Base-by-base conservation (phyloP, 2,113 vertebrate species). In the Salvelinus fontinalis region DNA sequence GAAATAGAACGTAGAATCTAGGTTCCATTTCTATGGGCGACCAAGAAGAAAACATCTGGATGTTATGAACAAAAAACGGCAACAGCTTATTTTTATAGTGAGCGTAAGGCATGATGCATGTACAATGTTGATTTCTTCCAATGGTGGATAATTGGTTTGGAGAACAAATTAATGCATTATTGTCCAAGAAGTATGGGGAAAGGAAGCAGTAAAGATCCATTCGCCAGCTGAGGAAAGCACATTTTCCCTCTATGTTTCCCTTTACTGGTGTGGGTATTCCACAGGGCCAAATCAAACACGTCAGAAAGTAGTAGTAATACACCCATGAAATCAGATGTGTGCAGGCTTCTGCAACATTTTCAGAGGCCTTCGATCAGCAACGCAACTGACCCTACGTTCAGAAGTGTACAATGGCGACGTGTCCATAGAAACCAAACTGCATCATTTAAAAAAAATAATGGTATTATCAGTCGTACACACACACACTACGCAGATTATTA, bases 51-150 rank as follows among this genome's bases (percentile, higher is more conserved):
- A 77, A 72, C 22, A 65, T 74, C 75, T 84, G 71, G 79, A 76
- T 84, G 76, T 84, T 71, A 73, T 83, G 44, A n/a, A 66, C 59
- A 81, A 39, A 82, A 29, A 86, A 79, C 77, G 75, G 77, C 68
- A 77, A 9, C 31, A 78, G 77, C 76, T 85, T 75, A 18, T 6
- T 26, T n/a, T 14, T 79, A 74, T 57, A 64, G 83, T 78, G 77
- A 81, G 75, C 79, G 88, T 87, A 89, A 90, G 87, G 87, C 86
- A 82, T 89, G 83, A 76, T 82, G 71, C 81, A 67, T 73, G 81
- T 78, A 83, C 71, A 86, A 75, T 82, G 67, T 81, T 49, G 16
- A 75, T 49, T 22, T n/a, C 7, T 26, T 70, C 12, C 20, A n/a
- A 20, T n/a, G 11, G n/a, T 49, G 20, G 22, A 49, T 49, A 70